Percentiles rank a stretch among this genome's conserved stretches.
phyloP scores from a whole-genome alignment of 2,113 vertebrate species.

The Abramis brama region DNA sequence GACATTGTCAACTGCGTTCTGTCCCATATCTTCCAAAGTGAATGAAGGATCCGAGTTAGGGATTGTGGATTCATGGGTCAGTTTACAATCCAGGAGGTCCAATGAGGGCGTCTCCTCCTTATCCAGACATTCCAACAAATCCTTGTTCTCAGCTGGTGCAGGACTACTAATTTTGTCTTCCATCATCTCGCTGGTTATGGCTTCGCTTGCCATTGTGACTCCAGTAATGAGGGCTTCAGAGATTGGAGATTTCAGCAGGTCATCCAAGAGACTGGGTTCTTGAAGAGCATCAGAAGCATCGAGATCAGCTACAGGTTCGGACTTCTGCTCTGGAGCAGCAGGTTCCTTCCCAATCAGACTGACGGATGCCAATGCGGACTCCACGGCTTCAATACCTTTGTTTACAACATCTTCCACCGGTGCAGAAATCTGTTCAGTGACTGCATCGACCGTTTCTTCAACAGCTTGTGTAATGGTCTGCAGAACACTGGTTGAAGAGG shows the following conservation, averaged over 20 bases:
- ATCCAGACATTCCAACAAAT: constrained; percentile 50
- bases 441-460: constrained; percentile 11
- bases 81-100: constrained; percentile 33
- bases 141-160: constrained; percentile 50
- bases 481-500: constrained; percentile 12
- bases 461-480: constrained; percentile 39
- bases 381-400: constrained; percentile 39
- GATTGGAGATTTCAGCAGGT: constrained; percentile 42
- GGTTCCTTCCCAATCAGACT: constrained; percentile 42
- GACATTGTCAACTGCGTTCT: constrained; percentile 45
- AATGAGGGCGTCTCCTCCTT: constrained; percentile 9
- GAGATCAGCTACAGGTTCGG: constrained; percentile 16
- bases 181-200: constrained; percentile 19
- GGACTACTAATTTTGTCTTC: constrained; percentile 26
- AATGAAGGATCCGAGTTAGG: constrained; percentile 13
- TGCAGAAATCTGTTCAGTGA: constrained; percentile 37
- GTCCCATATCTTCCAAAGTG: constrained; percentile 33
- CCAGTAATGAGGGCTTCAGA: constrained; percentile 32
- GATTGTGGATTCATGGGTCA: constrained; percentile 17
- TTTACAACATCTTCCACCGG: constrained; percentile 41
- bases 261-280: constrained; percentile 46
- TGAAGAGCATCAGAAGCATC: not conserved
- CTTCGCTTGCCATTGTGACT: constrained; percentile 22
- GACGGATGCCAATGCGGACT: constrained; percentile 42
- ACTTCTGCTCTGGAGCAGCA: constrained; percentile 6